A percentile compares a stretch with the other conserved stretches of the same genome.
phyloP scores from a whole-genome alignment of 2,113 vertebrate species.

The Xyliphius kryptos region DNA sequence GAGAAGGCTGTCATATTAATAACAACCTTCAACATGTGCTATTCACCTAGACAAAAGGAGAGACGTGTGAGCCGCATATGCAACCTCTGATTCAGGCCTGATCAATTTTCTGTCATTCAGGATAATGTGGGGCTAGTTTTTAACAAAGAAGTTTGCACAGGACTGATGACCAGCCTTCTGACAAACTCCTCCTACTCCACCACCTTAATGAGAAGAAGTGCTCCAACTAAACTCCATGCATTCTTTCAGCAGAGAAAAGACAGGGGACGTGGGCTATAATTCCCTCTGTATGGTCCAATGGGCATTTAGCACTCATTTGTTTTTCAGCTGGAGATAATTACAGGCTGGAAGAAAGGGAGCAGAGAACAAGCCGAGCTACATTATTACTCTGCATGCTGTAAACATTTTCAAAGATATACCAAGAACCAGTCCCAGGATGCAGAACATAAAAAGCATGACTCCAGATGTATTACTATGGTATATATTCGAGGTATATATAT shows the following conservation, averaged over 20 bases:
- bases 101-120: slow-evolving; percentile 95
- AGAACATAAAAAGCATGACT: too few species aligned
- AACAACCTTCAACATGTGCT: slow-evolving; percentile 86
- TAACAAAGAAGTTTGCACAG: slow-evolving; percentile 80
- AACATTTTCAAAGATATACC: too few species aligned
- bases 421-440: too few species aligned
- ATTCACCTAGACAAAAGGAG: slow-evolving; percentile 82
- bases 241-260: slow-evolving; percentile 52
- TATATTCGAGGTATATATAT: too few species aligned
- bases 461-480: too few species aligned
- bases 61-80: slow-evolving; percentile 75
- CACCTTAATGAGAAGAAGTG: slow-evolving; percentile 73
- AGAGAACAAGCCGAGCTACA: slow-evolving; percentile 41
- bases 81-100: slow-evolving; percentile 85
- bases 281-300: slow-evolving; percentile 78
- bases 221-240: slow-evolving; percentile 68
- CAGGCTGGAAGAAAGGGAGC: slow-evolving; percentile 52
- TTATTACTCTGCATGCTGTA: too few species aligned
- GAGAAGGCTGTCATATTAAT: slow-evolving; percentile 91
- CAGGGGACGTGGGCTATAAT: slow-evolving; percentile 77
- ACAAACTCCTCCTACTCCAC: slow-evolving; percentile 68
- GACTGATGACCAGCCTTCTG: slow-evolving; percentile 78
- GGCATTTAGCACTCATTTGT: slow-evolving; percentile 82
- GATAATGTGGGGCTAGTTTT: too few species aligned
- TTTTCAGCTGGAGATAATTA: slow-evolving; percentile 92